Evolutionary conservation across 2,797 vertebrate species (phyloP).

Genomic region (Amphiprion clarkii): DNA sequence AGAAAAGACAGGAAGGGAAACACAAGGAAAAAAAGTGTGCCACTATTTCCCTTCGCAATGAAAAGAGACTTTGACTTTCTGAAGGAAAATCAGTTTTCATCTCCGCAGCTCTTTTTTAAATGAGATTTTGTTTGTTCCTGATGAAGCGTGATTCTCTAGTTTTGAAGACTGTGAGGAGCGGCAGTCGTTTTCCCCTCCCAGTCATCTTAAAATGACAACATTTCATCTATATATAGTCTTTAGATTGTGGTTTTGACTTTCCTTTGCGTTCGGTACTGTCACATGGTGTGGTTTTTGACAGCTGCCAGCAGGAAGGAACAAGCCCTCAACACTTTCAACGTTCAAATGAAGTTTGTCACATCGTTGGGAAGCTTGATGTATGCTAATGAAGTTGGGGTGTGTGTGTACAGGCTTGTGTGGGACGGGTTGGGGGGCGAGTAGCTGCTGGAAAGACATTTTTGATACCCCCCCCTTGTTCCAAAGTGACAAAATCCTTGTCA

Average conservation of each 20-base stretch:
- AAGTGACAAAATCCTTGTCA: conserved; percentile 81
- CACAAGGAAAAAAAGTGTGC: conserved; percentile 42
- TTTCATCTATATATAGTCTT: conserved; percentile 88
- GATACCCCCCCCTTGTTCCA: conserved; percentile 66
- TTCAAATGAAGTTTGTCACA: conserved; percentile 85
- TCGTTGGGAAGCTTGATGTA: conserved; percentile 82
- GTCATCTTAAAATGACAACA: conserved; percentile 83
- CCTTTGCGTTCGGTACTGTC: conserved; percentile 70
- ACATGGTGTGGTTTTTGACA: conserved; percentile 83
- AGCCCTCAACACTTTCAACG: conserved; percentile 79
- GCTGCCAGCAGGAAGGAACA: conserved; percentile 86
- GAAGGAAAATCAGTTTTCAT: conserved; percentile 73
- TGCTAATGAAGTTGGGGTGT: conserved; percentile 79
- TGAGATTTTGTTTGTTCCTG: conserved; percentile 72
- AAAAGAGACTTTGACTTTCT: conserved; percentile 70
- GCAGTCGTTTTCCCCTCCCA: conserved; percentile 68
- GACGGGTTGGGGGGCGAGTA: conserved; percentile 48
- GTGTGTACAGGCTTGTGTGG: conserved; percentile 43
- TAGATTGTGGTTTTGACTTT: conserved; percentile 81
- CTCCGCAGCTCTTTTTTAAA: conserved; percentile 65
- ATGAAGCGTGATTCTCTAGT: conserved; percentile 72
- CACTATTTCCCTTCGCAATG: conserved; percentile 62
- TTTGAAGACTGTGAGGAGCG: conserved; percentile 75
- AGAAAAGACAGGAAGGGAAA: conserved; percentile 54
- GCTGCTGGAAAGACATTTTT: conserved; percentile 70